Conservation (phyloP, 1,140 invertebrate genomes). For the Euwallacea similis region DNA sequence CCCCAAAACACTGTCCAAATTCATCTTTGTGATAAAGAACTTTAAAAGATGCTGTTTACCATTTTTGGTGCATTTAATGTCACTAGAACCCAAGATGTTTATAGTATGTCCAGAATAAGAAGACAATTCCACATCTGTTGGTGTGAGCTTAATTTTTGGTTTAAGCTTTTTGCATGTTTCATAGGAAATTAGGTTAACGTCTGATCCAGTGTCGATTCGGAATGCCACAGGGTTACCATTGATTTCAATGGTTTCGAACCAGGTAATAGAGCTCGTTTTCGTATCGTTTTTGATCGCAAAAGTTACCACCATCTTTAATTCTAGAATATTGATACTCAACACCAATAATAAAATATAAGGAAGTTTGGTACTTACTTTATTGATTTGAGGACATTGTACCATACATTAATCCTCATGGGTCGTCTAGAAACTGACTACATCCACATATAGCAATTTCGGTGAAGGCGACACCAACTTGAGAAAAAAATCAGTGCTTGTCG, state of each 20-base stretch:
- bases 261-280: not conserved
- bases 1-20: slow-evolving; percentile 3
- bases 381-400: no score
- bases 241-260: slow-evolving; percentile 6
- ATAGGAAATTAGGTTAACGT: slow-evolving; percentile 8
- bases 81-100: slow-evolving; percentile 3
- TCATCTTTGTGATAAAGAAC: slow-evolving; percentile 12
- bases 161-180: slow-evolving; percentile 10
- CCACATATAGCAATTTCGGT: no score
- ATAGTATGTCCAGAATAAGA: slow-evolving; percentile 7
- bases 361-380: no score
- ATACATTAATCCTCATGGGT: no score
- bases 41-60: not conserved
- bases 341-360: not conserved
- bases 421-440: no score
- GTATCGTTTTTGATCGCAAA: slow-evolving; percentile 7
- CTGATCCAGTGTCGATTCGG: slow-evolving; percentile 12
- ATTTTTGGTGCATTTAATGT: slow-evolving; percentile 13
- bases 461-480: slow-evolving; percentile 1
- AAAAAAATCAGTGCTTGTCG: slow-evolving; percentile 1
- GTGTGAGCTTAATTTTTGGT: not conserved
- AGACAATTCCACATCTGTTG: slow-evolving; percentile 1
- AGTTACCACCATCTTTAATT: not conserved
- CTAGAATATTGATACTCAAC: not conserved
- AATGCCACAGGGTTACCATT: not conserved